Evolutionary conservation across 2,888 invertebrate genomes (phyloP).

Genomic region (Platycheirus rosarum): DNA sequence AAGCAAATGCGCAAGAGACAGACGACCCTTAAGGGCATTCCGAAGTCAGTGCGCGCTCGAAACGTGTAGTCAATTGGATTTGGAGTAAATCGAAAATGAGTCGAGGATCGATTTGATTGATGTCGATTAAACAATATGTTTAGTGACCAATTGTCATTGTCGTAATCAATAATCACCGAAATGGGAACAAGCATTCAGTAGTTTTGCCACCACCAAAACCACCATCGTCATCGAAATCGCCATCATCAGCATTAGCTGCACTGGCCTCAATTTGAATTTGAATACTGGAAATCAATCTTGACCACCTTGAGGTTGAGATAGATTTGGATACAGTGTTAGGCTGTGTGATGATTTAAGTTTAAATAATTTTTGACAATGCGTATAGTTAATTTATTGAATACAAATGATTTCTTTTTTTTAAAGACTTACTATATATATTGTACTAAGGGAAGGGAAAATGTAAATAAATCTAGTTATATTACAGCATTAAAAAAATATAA

Average conservation of each 20-base stretch:
- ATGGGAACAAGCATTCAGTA: slow-evolving; percentile 69
- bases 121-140: slow-evolving; percentile 81
- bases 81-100: slow-evolving; percentile 50
- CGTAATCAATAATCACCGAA: slow-evolving; percentile 74
- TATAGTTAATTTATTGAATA: no score
- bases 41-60: slow-evolving; percentile 7
- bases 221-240: slow-evolving; percentile 33
- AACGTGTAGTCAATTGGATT: slow-evolving; percentile 47
- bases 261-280: slow-evolving; percentile 58
- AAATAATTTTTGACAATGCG: no score
- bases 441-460: no score
- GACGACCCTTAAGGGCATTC: slow-evolving; percentile 7
- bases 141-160: slow-evolving; percentile 80
- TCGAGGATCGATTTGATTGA: slow-evolving; percentile 79
- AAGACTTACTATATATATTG: no score
- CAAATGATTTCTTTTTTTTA: no score
- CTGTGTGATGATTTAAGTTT: slow-evolving; percentile 10
- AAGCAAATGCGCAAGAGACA: slow-evolving; percentile 10
- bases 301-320: slow-evolving; percentile 14
- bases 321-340: slow-evolving; percentile 53
- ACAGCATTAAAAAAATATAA: no score
- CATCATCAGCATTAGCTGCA: slow-evolving; percentile 59
- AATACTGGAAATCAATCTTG: slow-evolving; percentile 39
- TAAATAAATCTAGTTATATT: no score
- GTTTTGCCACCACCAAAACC: slow-evolving; percentile 62